Percentiles rank a stretch among this genome's conserved stretches.
These are phyloP conservation scores for Trinectes maculatus DNA, from an alignment of 2,113 vertebrate species.

Conservation along the genomic window DNA sequence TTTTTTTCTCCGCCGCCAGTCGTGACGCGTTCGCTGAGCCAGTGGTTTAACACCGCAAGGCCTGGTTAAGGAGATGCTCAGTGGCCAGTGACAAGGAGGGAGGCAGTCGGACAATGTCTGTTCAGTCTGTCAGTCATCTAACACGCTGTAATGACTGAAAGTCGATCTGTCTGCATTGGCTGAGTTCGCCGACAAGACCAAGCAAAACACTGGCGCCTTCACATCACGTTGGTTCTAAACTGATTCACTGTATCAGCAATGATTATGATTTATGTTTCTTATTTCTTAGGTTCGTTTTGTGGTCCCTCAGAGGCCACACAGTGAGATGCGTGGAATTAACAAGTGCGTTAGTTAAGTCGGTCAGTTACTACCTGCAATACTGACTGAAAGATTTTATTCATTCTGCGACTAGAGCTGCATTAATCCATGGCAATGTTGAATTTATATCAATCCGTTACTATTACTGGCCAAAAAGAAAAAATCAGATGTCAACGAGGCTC, in stretches of 20 bases:
- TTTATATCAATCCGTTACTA: conserved; percentile 17
- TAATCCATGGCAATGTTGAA: conserved; percentile 38
- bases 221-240: conserved; percentile 5
- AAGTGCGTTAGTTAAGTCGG: background rate
- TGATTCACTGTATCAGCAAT: conserved; percentile 32
- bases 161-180: conserved; percentile 54
- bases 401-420: conserved; percentile 1
- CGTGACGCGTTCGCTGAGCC: conserved; percentile 55
- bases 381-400: background rate
- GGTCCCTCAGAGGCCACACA: conserved; percentile 13
- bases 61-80: conserved; percentile 75
- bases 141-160: conserved; percentile 53
- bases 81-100: conserved; percentile 21
- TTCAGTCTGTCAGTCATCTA: conserved; percentile 64
- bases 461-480: conserved; percentile 10
- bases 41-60: conserved; percentile 54
- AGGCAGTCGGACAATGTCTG: conserved; percentile 42
- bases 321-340: background rate
- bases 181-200: background rate
- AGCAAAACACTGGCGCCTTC: conserved; percentile 36
- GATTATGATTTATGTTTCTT: conserved; percentile 33
- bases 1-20: conserved; percentile 79
- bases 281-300: conserved; percentile 18
- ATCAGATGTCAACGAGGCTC: conserved; percentile 11
- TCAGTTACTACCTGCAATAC: background rate